phyloP scores from a whole-genome alignment of 2,888 invertebrate genomes.

The Plutella xylostella region DNA sequence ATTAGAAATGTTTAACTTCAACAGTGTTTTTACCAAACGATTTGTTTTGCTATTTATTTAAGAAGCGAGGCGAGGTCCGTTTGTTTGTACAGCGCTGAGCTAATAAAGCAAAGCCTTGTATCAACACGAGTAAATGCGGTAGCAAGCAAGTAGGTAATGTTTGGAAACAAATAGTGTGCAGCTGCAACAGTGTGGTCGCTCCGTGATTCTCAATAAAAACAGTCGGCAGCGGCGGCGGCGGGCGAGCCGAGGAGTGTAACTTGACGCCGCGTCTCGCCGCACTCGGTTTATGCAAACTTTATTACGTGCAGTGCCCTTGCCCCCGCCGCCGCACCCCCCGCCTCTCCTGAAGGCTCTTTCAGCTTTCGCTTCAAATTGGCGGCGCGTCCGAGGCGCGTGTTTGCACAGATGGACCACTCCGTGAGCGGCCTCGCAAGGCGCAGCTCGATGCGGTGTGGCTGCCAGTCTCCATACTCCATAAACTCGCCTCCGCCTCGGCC shows the following conservation, averaged over 20 bases:
- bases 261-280: constrained; percentile 35
- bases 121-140: constrained; percentile 25
- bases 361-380: constrained; percentile 36
- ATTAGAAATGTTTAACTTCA: no score
- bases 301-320: constrained; percentile 47
- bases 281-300: constrained; percentile 62
- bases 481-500: no score
- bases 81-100: no score
- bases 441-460: neutral
- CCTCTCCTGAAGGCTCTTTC: constrained; percentile 27
- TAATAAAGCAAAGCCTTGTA: no score
- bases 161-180: constrained; percentile 48
- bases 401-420: constrained; percentile 58
- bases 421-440: constrained; percentile 40
- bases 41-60: no score
- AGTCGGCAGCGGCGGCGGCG: constrained; percentile 23
- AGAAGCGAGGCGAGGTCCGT: no score
- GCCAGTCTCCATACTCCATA: neutral
- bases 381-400: constrained; percentile 58
- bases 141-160: constrained; percentile 22
- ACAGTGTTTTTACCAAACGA: no score
- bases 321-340: constrained; percentile 19
- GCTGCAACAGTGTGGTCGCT: constrained; percentile 50
- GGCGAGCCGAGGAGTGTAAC: constrained; percentile 30
- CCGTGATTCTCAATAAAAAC: constrained; percentile 61